A percentile compares a stretch with the other conserved stretches of the same genome.
phyloP scores from a whole-genome alignment of 2,888 invertebrate species.

The Agrochola macilenta region DNA sequence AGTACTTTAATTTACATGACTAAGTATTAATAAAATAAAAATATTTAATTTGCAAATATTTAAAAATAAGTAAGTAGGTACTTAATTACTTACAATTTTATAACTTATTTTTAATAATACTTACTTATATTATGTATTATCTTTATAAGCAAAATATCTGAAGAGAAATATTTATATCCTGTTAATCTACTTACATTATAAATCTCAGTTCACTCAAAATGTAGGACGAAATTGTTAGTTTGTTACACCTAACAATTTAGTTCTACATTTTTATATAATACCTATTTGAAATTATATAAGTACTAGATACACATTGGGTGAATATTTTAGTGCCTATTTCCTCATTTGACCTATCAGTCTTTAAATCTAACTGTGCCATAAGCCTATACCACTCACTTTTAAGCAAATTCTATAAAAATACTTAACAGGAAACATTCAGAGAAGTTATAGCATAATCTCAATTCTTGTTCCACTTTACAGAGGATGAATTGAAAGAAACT shows the following conservation, averaged over 20 bases:
- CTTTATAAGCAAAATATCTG: neutral
- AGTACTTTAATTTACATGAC: too few relatives aligned
- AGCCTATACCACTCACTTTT: neutral
- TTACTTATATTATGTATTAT: too few relatives aligned
- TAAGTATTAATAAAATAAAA: too few relatives aligned
- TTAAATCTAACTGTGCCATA: conserved; percentile 2
- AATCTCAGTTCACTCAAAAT: neutral
- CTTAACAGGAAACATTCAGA: neutral
- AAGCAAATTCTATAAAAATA: neutral
- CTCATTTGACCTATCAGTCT: neutral
- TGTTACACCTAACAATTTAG: neutral
- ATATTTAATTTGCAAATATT: too few relatives aligned
- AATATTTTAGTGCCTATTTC: neutral
- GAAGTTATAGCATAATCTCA: neutral
- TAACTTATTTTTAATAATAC: neutral
- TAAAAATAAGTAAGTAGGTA: too few relatives aligned
- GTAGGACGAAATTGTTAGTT: too few relatives aligned
- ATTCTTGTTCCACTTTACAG: neutral
- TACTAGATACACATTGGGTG: neutral
- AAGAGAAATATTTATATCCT: neutral
- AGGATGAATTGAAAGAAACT: conserved; percentile 3
- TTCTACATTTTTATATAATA: neutral
- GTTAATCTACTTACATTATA: neutral
- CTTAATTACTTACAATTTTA: neutral
- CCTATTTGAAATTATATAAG: neutral